phyloP scores from a whole-genome alignment of 2,888 invertebrate species.

The Mactromeris polynyma region DNA sequence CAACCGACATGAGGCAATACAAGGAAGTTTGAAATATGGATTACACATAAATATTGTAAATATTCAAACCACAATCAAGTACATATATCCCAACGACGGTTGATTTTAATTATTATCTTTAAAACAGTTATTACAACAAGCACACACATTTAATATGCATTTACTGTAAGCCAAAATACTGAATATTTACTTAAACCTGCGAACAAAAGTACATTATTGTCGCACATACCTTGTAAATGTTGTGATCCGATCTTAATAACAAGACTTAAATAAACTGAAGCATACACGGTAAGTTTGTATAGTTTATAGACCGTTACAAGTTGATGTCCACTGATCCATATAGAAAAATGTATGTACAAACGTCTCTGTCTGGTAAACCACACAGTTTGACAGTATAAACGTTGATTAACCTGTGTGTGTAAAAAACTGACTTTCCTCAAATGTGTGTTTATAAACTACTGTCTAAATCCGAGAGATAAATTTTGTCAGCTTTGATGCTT shows the following conservation, averaged over 20 bases:
- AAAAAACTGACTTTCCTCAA: neutral
- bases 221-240: neutral
- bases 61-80: neutral
- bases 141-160: neutral
- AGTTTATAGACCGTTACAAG: constrained; percentile 2
- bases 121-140: neutral
- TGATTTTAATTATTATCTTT: neutral
- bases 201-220: neutral
- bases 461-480: no score
- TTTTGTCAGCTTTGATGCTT: no score
- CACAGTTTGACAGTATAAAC: neutral
- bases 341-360: neutral
- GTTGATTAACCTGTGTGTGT: neutral
- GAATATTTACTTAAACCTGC: neutral
- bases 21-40: neutral
- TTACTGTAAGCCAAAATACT: neutral
- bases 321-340: neutral
- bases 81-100: neutral
- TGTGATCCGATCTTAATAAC: neutral
- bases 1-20: neutral
- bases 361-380: neutral
- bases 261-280: neutral
- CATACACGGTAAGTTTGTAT: neutral
- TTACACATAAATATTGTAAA: neutral
- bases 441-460: neutral